Evolutionary conservation across 2,113 vertebrate species (phyloP).

Genomic region (Myrmecophaga tridactyla): DNA sequence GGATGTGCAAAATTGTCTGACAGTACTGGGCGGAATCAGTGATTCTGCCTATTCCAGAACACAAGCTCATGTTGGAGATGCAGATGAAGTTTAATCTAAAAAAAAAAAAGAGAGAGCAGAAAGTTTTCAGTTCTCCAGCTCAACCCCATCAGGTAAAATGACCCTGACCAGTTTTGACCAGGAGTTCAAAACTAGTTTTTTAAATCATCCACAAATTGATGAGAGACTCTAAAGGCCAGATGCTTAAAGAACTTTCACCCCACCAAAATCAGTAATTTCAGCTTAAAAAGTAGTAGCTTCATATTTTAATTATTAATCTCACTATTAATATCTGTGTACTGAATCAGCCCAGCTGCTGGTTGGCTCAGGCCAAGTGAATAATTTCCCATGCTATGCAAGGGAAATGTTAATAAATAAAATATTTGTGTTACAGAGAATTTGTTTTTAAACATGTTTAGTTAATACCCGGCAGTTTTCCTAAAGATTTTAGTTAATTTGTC

Average conservation of each 20-base stretch:
- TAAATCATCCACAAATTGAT: neutral
- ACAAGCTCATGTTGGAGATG: neutral
- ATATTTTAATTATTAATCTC: slow-evolving; percentile 44
- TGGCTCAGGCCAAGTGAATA: neutral
- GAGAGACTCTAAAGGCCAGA: neutral
- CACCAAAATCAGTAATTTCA: neutral
- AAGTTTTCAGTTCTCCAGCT: neutral
- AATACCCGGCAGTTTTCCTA: neutral
- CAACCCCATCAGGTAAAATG: neutral
- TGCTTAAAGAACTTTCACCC: neutral
- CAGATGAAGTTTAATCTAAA: neutral
- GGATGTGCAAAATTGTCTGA: neutral
- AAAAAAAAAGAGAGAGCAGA: neutral
- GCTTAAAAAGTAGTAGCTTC: slow-evolving; percentile 9
- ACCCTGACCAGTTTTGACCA: neutral
- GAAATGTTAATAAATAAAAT: neutral
- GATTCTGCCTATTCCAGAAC: neutral
- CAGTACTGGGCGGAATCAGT: neutral
- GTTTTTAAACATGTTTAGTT: neutral
- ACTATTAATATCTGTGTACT: slow-evolving; percentile 30
- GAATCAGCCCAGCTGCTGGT: neutral
- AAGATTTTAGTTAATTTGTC: neutral
- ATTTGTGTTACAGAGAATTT: neutral
- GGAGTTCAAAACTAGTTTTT: neutral
- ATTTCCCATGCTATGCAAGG: neutral